phyloP scores from a whole-genome alignment of 1,140 invertebrate genomes.

The Drosophila willistoni region DNA sequence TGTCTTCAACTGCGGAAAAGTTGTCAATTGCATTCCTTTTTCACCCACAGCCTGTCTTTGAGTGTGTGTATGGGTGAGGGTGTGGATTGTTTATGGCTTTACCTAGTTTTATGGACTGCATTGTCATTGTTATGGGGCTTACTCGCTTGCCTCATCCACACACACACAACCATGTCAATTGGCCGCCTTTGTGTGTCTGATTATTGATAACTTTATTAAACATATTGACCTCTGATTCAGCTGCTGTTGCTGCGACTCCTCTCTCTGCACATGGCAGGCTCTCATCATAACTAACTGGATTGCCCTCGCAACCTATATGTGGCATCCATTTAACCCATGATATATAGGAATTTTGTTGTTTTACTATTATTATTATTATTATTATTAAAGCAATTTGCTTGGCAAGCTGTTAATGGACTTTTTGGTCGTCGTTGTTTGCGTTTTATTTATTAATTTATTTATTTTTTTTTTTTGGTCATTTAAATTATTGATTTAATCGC shows the following conservation, averaged over 20 bases:
- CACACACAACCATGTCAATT: neutral
- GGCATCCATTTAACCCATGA: conserved; percentile 27
- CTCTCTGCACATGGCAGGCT: too few relatives aligned
- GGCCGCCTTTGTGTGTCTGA: neutral
- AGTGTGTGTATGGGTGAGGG: neutral
- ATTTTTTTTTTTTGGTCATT: conserved; percentile 52
- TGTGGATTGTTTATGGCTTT: conserved; percentile 6
- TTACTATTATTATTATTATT: conserved; percentile 62
- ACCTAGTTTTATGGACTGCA: conserved; percentile 18
- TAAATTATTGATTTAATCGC: conserved; percentile 40
- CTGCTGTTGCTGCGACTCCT: neutral
- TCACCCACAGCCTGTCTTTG: conserved; percentile 5
- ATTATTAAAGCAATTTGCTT: conserved; percentile 75
- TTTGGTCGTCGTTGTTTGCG: conserved; percentile 13
- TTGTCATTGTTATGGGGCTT: neutral
- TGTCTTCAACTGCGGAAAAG: conserved; percentile 30
- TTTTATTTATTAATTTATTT: neutral
- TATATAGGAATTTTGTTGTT: conserved; percentile 55
- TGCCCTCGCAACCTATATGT: neutral
- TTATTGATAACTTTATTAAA: conserved; percentile 51
- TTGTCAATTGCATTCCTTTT: conserved; percentile 46
- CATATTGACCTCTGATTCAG: conserved; percentile 28
- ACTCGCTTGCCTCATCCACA: too few relatives aligned
- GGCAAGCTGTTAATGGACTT: conserved; percentile 30
- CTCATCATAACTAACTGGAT: neutral